Evolutionary conservation across 2,888 invertebrate genomes (phyloP).

Genomic region (Acrobasis repandana): DNA sequence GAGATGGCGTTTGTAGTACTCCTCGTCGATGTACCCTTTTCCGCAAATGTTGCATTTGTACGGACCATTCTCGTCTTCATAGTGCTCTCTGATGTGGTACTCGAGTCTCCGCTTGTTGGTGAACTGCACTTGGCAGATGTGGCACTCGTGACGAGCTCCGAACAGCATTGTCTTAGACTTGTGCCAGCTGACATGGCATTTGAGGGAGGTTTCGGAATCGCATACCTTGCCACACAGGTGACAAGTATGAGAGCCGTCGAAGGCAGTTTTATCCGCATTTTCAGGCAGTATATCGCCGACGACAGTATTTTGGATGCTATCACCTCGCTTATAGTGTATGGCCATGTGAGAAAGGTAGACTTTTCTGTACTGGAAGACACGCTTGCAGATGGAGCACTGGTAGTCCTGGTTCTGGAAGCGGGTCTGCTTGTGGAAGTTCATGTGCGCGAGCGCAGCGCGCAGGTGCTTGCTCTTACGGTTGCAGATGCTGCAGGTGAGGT

Average conservation of each 20-base stretch:
- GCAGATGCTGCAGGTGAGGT: constrained; percentile 71
- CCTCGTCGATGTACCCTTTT: constrained; percentile 79
- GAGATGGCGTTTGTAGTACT: constrained; percentile 72
- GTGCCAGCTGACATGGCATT: constrained; percentile 73
- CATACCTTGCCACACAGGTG: constrained; percentile 73
- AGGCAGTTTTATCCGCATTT: constrained; percentile 40
- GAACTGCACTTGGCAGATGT: constrained; percentile 72
- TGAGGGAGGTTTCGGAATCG: constrained; percentile 68
- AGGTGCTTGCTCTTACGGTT: constrained; percentile 72
- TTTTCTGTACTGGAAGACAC: constrained; percentile 68
- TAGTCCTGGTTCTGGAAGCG: constrained; percentile 76
- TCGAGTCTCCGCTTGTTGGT: constrained; percentile 72
- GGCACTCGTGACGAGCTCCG: constrained; percentile 72
- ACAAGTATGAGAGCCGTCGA: constrained; percentile 67
- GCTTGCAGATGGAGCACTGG: constrained; percentile 74
- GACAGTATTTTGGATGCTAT: constrained; percentile 63
- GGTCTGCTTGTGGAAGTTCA: constrained; percentile 76
- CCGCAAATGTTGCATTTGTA: constrained; percentile 77
- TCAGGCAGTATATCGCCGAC: constrained; percentile 52
- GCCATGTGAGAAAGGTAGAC: constrained; percentile 77
- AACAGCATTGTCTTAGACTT: constrained; percentile 67
- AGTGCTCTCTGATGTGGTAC: constrained; percentile 73
- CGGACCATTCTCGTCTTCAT: constrained; percentile 77
- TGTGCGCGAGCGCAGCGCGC: constrained; percentile 73
- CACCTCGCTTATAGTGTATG: constrained; percentile 73